Base-by-base conservation (phyloP, 35 echinoderm and acorn worm species). In the Patiria miniata region DNA sequence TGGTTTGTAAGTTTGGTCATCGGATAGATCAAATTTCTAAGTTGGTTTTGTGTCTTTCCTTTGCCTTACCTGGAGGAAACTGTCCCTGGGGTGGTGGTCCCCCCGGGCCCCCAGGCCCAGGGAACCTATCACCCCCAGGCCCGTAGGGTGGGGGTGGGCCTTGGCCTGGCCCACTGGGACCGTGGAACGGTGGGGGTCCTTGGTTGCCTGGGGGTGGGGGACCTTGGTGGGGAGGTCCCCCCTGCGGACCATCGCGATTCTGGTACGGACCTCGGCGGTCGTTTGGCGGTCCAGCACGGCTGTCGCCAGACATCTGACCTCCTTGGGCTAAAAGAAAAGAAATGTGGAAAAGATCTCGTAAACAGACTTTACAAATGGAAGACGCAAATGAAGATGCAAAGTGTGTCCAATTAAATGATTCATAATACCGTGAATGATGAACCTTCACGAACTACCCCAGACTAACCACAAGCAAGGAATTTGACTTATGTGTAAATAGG, bases 271-370 rank as follows among this genome's bases (percentile, higher is more conserved):
- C 83, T 39, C 78, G 86, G 40, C 61, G 78, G 52, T 89, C 85
- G 21, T 61, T 50, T 36, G 91, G 87, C 37, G 91, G 91, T 40
- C 86, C 86, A 12, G 68, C 77, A 52, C 77, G 38, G 39, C 85
- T 39, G 17, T 80, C 78, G 33, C 76, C 86, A 10, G 85, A 39
- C 76, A 73, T 30, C 65, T 91, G 92, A 34, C 94, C 94, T 28
- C 90, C 90, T 78, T 91, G 94, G 29, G 90, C 88, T 90, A 28
- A 40, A 34, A 81, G 36, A 44, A 47, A 44, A 77, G 29, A 12
- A 87, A 78, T 18, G 32, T 37, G 36, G 6, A 30, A 5, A 8
- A 8, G 22, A 23, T 6, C n/a, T 28, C 36, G n/a, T 6, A 22
- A 76, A 23, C n/a, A 7, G 8, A 8, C 36, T 22, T 76, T 76